A percentile compares a stretch with the other conserved stretches of the same genome.
Conservation (phyloP, 2,888 invertebrate genomes). For the Pollenia griseotomentosa region DNA sequence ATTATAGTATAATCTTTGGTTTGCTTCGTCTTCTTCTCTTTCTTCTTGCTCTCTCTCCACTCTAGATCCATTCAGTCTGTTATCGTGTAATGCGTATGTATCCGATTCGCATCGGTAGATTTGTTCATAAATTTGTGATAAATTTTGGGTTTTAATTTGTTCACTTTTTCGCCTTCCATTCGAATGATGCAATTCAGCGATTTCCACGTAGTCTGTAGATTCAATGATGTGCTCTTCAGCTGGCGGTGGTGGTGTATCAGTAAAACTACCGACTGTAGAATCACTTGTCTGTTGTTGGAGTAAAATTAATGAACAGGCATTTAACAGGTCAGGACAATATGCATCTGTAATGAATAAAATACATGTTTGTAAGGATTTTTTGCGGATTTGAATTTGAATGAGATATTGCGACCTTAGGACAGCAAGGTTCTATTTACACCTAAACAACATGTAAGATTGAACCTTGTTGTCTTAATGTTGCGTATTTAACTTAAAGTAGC, state of each 20-base stretch:
- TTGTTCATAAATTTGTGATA: conserved; percentile 66
- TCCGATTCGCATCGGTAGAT: conserved; percentile 32
- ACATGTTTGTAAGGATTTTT: background rate
- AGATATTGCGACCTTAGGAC: too few species aligned
- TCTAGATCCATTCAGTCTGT: conserved; percentile 67
- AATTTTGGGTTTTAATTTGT: conserved; percentile 61
- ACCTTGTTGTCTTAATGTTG: too few species aligned
- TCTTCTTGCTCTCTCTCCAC: conserved; percentile 11
- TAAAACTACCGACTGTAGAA: conserved; percentile 81
- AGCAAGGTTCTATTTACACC: too few species aligned
- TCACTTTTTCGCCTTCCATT: conserved; percentile 25
- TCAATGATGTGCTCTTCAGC: conserved; percentile 56
- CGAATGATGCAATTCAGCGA: conserved; percentile 77
- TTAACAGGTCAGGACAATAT: conserved; percentile 82
- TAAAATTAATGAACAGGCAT: conserved; percentile 82
- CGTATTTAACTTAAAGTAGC: too few species aligned
- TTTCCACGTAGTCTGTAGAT: conserved; percentile 82
- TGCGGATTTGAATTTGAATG: background rate
- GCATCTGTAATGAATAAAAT: conserved; percentile 77
- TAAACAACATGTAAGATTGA: too few species aligned
- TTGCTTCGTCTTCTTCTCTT: conserved; percentile 68
- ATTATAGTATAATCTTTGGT: conserved; percentile 76
- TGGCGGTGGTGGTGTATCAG: conserved; percentile 78
- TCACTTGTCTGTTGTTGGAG: conserved; percentile 80
- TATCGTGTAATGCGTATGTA: conserved; percentile 6